Evolutionary conservation across 2,113 vertebrate genomes (phyloP).

Genomic region (Otocyon megalotis): DNA sequence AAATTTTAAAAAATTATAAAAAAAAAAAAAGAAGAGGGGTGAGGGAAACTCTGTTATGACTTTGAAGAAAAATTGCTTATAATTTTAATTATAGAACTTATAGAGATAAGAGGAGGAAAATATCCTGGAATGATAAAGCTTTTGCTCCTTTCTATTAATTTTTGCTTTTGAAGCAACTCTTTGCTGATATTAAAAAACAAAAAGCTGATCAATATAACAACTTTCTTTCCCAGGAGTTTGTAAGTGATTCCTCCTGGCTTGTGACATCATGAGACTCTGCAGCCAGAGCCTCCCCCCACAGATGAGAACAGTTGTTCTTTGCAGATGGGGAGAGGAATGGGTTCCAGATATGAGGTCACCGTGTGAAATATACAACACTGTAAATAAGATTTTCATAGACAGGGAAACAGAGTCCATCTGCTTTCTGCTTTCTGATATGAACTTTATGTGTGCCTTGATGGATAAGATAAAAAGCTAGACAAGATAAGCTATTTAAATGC

Average conservation of each 20-base stretch:
- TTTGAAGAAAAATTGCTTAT: conserved; percentile 39
- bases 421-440: conserved; percentile 89
- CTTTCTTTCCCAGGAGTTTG: conserved; percentile 83
- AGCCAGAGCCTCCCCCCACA: conserved; percentile 84
- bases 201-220: conserved; percentile 82
- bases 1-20: no score
- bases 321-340: conserved; percentile 89
- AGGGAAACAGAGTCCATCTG: conserved; percentile 89
- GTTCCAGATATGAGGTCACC: conserved; percentile 92
- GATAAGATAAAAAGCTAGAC: conserved; percentile 68
- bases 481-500: conserved; percentile 71
- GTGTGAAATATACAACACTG: conserved; percentile 89
- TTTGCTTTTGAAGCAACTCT: conserved; percentile 68
- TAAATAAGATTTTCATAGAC: conserved; percentile 90
- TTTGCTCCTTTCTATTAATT: not conserved
- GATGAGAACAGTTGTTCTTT: conserved; percentile 90
- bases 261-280: conserved; percentile 87
- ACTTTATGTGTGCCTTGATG: conserved; percentile 81
- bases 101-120: not conserved
- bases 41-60: not conserved
- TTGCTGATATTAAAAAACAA: conserved; percentile 73
- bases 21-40: conserved; percentile 16
- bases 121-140: not conserved
- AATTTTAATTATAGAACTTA: conserved; percentile 37
- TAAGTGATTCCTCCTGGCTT: conserved; percentile 85